Evolutionary conservation across 2,888 invertebrate genomes (phyloP).

Genomic region (Pachycephus smyrnensis): DNA sequence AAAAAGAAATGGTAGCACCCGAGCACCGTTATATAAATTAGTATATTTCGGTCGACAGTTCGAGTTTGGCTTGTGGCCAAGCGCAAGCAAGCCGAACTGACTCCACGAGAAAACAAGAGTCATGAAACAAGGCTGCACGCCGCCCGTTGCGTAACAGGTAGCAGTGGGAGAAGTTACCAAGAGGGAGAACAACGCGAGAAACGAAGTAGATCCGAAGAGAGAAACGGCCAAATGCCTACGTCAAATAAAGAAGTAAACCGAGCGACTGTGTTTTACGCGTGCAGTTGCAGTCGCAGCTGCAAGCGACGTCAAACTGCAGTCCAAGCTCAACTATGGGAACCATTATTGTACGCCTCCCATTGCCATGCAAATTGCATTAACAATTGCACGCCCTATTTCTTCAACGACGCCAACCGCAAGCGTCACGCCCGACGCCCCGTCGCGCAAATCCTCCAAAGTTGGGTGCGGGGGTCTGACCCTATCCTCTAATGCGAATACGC

Average conservation of each 20-base stretch:
- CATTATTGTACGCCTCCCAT: slow-evolving; percentile 30
- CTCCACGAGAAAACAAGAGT: slow-evolving; percentile 54
- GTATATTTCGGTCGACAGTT: slow-evolving; percentile 59
- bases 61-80: slow-evolving; percentile 59
- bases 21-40: slow-evolving; percentile 58
- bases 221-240: background rate
- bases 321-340: background rate
- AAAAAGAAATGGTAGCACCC: background rate
- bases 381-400: slow-evolving; percentile 46
- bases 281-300: background rate
- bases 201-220: background rate
- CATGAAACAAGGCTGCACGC: slow-evolving; percentile 48
- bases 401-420: slow-evolving; percentile 11
- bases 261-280: background rate
- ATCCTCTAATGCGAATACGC: too few relatives aligned
- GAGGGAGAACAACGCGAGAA: slow-evolving; percentile 11
- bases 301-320: background rate
- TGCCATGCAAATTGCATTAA: slow-evolving; percentile 52
- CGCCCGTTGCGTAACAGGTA: slow-evolving; percentile 60
- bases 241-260: background rate
- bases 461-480: background rate
- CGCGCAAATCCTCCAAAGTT: background rate
- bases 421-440: background rate
- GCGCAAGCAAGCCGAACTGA: slow-evolving; percentile 54
- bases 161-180: slow-evolving; percentile 14